A percentile compares a stretch with the other conserved stretches of the same genome.
These are phyloP conservation scores for Acanthurus leucopareius DNA, from an alignment of 2,797 vertebrate genomes.

Conservation along the genomic window DNA sequence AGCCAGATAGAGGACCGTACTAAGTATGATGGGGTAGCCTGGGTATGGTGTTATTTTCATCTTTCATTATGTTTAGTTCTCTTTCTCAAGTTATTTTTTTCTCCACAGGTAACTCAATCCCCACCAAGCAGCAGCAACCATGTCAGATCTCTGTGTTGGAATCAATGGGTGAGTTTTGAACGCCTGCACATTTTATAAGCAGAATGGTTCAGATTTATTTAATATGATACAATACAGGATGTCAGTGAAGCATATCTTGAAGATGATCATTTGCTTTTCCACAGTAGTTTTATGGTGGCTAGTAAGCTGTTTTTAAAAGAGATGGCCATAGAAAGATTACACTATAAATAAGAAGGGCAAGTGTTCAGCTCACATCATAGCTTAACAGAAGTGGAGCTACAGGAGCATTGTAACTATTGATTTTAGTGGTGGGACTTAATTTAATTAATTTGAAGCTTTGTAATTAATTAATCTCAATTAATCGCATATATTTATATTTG, in stretches of 20 bases:
- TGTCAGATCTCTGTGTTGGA: slow-evolving; percentile 88
- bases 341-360: neutral
- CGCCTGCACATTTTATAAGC: slow-evolving; percentile 1
- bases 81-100: slow-evolving; percentile 33
- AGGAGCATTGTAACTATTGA: neutral
- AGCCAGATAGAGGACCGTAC: neutral
- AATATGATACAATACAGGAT: neutral
- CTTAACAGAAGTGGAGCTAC: neutral
- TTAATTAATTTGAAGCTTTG: too few species aligned
- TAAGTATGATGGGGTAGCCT: neutral
- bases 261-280: neutral
- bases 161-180: slow-evolving; percentile 88
- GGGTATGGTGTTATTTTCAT: neutral
- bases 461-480: too few species aligned
- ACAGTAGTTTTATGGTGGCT: neutral
- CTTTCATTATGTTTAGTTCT: neutral
- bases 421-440: too few species aligned
- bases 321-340: neutral
- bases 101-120: slow-evolving; percentile 63
- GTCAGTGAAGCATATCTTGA: neutral
- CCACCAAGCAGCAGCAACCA: slow-evolving; percentile 72
- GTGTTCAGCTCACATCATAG: neutral
- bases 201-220: neutral
- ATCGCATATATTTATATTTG: too few species aligned
- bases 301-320: neutral